A percentile compares a stretch with the other conserved stretches of the same genome.
phyloP scores from a whole-genome alignment of 2,797 vertebrate genomes.

The Anomalospiza imberbis region DNA sequence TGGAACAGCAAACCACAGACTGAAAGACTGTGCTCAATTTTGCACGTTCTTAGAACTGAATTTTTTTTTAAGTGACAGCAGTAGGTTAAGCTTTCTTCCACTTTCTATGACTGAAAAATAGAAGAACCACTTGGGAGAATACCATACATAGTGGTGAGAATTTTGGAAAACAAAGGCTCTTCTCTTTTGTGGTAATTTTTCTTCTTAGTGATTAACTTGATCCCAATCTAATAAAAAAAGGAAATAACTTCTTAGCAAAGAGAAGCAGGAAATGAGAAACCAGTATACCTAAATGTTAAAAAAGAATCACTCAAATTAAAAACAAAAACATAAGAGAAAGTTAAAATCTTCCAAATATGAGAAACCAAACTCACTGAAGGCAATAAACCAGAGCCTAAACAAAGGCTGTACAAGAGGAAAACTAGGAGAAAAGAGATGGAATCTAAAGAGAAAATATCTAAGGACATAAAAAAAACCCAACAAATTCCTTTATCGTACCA shows the following conservation, averaged over 20 bases:
- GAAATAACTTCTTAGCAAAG: not conserved
- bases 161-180: not conserved
- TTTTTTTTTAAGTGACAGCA: not conserved
- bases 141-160: not conserved
- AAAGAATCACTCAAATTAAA: not conserved
- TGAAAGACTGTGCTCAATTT: not conserved
- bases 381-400: not conserved
- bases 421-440: not conserved
- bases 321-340: not conserved
- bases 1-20: constrained; percentile 51
- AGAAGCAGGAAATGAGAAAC: not conserved
- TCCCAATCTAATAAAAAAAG: not conserved
- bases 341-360: not conserved
- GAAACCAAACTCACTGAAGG: not conserved
- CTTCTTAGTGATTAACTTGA: not conserved
- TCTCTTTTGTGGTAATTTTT: not conserved
- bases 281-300: not conserved
- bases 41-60: not conserved
- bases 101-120: not conserved
- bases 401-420: not conserved
- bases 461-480: constrained; percentile 1
- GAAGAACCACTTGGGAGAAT: not conserved
- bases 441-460: not conserved
- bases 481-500: not conserved
- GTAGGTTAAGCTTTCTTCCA: not conserved